Percentiles rank a stretch among this genome's conserved stretches.
Conservation (phyloP, 2,113 vertebrate genomes). For the Salvator merianae region DNA sequence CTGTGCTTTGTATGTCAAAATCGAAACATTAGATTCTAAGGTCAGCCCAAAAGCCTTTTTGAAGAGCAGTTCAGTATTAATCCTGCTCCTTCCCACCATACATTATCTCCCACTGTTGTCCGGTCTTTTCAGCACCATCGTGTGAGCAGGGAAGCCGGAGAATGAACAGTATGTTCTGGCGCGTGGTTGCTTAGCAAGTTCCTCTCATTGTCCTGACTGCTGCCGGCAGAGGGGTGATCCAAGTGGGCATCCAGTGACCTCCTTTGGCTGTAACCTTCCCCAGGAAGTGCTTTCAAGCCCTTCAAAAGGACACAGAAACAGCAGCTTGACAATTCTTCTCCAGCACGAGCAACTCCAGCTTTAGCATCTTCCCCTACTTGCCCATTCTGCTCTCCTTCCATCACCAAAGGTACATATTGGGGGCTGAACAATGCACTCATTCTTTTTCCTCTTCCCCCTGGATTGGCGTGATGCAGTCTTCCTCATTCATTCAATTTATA, state of each 20-base stretch:
- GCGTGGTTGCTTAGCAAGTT: constrained; percentile 61
- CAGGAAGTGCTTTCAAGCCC: constrained; percentile 64
- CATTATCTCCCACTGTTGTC: background rate
- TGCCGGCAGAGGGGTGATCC: constrained; percentile 60
- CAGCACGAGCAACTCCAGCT: background rate
- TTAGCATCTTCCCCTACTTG: constrained; percentile 32
- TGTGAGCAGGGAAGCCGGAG: constrained; percentile 32
- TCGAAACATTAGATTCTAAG: background rate
- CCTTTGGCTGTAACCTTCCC: constrained; percentile 44
- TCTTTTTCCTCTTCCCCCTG: constrained; percentile 2
- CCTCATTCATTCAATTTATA: background rate
- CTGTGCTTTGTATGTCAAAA: constrained; percentile 18
- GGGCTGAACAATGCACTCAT: constrained; percentile 8
- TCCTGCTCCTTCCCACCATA: background rate
- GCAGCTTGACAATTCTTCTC: constrained; percentile 17
- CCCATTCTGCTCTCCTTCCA: constrained; percentile 36
- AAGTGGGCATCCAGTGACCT: constrained; percentile 59
- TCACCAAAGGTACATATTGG: background rate
- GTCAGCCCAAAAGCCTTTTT: constrained; percentile 7
- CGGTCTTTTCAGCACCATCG: constrained; percentile 51
- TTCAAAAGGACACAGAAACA: constrained; percentile 38
- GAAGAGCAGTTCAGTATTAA: constrained; percentile 22
- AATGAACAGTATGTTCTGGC: constrained; percentile 50
- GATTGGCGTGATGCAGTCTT: background rate
- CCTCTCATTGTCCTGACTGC: constrained; percentile 39